Conservation (phyloP, 2,888 invertebrate genomes). For the Phalera bucephala region DNA sequence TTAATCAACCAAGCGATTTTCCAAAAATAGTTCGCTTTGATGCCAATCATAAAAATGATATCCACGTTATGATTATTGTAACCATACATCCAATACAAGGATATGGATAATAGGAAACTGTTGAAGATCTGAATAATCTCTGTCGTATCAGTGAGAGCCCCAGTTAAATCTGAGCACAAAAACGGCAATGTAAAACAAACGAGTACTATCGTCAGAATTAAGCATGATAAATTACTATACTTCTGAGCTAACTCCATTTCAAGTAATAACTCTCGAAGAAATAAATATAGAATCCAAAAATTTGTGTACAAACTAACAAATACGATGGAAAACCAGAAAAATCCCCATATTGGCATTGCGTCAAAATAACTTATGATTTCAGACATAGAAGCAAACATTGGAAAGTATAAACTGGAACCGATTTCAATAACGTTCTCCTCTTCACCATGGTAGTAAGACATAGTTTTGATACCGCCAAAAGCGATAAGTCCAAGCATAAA, state of each 20-base stretch:
- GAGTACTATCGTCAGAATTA: conserved; percentile 37
- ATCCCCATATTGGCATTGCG: conserved; percentile 52
- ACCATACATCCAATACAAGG: conserved; percentile 70
- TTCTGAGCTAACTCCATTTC: conserved; percentile 27
- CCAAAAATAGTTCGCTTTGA: conserved; percentile 67
- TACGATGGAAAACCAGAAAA: conserved; percentile 60
- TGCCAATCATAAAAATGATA: conserved; percentile 73
- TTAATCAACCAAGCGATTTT: conserved; percentile 59
- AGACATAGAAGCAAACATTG: conserved; percentile 53
- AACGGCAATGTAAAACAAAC: conserved; percentile 54
- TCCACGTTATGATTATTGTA: conserved; percentile 62
- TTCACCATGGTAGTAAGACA: conserved; percentile 70
- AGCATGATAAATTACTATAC: conserved; percentile 39
- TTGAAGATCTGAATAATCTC: conserved; percentile 58
- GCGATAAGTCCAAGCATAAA: conserved; percentile 50
- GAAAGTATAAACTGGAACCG: conserved; percentile 49
- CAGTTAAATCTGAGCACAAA: conserved; percentile 61
- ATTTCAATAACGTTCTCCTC: conserved; percentile 63
- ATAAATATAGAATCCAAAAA: conserved; percentile 56
- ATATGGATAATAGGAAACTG: conserved; percentile 55
- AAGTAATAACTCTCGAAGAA: conserved; percentile 46
- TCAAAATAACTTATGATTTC: conserved; percentile 66
- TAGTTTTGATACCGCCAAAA: conserved; percentile 62
- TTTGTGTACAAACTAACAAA: conserved; percentile 54
- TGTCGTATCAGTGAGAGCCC: conserved; percentile 47